Conservation (phyloP, 2,797 vertebrate species). For the Crocidura indochinensis region DNA sequence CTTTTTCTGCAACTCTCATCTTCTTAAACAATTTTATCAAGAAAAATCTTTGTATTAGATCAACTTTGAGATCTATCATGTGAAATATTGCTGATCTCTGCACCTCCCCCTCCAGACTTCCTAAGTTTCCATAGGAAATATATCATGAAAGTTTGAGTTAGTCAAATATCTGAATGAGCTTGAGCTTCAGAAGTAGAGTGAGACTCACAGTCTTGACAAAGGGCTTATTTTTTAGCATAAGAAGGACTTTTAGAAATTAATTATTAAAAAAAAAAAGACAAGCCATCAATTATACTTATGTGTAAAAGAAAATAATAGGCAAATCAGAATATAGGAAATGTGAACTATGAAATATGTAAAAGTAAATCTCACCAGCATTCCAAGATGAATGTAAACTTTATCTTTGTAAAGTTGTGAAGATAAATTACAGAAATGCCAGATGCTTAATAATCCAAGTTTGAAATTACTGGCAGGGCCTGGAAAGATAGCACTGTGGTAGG, state of each 20-base stretch:
- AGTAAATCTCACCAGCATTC: background rate
- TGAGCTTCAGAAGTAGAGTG: background rate
- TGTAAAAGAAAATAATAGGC: background rate
- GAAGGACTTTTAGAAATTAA: background rate
- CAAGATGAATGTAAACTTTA: constrained; percentile 19
- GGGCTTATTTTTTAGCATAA: background rate
- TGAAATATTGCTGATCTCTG: background rate
- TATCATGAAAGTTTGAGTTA: background rate
- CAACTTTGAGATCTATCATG: background rate
- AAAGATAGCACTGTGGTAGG: too few relatives aligned
- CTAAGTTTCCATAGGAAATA: background rate
- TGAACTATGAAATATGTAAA: background rate
- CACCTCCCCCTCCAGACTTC: background rate
- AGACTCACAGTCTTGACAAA: background rate
- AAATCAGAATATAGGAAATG: constrained; percentile 9
- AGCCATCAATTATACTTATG: background rate
- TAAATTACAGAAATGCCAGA: background rate
- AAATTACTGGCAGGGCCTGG: too few relatives aligned
- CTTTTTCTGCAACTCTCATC: background rate
- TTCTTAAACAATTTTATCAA: constrained; percentile 19
- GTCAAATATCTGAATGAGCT: constrained; percentile 1
- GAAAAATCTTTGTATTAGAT: constrained; percentile 30
- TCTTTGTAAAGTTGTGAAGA: too few relatives aligned
- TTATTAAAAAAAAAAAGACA: background rate
- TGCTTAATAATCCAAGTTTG: background rate